Conservation (phyloP, 2,113 vertebrate genomes). For the Grus americana region DNA sequence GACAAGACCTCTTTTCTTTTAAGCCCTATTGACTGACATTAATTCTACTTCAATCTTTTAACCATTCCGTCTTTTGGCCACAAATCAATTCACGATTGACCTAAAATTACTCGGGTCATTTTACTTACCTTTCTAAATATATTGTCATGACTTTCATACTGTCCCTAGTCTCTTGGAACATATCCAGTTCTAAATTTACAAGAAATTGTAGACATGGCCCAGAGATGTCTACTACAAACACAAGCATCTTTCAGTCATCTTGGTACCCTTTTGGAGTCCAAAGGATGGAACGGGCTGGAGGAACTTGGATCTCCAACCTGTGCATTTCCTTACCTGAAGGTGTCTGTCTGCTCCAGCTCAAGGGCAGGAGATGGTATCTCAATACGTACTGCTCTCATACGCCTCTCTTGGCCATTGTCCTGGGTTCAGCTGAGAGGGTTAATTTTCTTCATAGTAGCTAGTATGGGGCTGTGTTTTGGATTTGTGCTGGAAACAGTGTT, state of each 20-base stretch:
- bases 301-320: neutral
- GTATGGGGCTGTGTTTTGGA: too few species aligned
- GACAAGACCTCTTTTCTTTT: neutral
- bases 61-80: neutral
- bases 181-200: neutral
- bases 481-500: too few species aligned
- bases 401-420: neutral
- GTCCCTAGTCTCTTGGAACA: neutral
- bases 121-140: conserved; percentile 9
- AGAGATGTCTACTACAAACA: neutral
- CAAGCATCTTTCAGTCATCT: neutral
- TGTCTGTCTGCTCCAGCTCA: neutral
- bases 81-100: conserved; percentile 1
- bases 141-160: neutral
- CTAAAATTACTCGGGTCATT: conserved; percentile 1
- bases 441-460: too few species aligned
- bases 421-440: too few species aligned
- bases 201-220: neutral
- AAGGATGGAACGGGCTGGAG: neutral
- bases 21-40: neutral
- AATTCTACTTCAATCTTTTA: conserved; percentile 21
- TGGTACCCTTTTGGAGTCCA: neutral
- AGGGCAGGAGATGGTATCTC: neutral
- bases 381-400: neutral
- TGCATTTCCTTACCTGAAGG: neutral